Conservation (phyloP, 2,113 vertebrate species). For the Aptenodytes forsteri region DNA sequence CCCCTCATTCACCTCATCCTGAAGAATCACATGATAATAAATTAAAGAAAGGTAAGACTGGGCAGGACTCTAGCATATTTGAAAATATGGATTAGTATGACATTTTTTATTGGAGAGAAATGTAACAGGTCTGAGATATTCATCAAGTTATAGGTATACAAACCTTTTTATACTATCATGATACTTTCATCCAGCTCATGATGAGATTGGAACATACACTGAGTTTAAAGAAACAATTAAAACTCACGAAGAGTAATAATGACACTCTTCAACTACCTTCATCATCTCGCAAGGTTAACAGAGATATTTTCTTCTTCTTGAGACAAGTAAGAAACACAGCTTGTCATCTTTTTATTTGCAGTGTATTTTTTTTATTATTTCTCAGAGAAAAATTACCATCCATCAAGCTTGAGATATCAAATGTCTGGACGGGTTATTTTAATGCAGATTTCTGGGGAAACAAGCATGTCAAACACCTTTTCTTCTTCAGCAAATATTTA, state of each 20-base stretch:
- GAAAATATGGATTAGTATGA: background rate
- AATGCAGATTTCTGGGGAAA: background rate
- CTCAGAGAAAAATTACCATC: background rate
- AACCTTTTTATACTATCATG: background rate
- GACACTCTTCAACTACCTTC: background rate
- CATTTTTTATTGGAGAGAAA: background rate
- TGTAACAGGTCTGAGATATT: background rate
- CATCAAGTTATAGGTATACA: background rate
- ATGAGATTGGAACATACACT: background rate
- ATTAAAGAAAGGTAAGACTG: background rate
- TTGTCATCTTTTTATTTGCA: background rate
- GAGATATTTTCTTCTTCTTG: background rate
- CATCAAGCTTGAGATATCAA: background rate
- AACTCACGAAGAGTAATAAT: background rate
- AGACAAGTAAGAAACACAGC: background rate
- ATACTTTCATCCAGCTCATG: background rate
- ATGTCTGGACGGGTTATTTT: background rate
- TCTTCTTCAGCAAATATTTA: background rate
- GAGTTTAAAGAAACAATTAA: background rate
- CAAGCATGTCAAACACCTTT: background rate
- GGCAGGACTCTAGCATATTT: background rate
- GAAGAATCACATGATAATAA: background rate
- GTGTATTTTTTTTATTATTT: background rate
- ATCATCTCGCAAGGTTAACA: background rate
- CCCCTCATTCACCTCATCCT: background rate